These are phyloP conservation scores for Dynastes tityus DNA, from an alignment of 2,888 invertebrate species.

Conservation along the genomic window DNA sequence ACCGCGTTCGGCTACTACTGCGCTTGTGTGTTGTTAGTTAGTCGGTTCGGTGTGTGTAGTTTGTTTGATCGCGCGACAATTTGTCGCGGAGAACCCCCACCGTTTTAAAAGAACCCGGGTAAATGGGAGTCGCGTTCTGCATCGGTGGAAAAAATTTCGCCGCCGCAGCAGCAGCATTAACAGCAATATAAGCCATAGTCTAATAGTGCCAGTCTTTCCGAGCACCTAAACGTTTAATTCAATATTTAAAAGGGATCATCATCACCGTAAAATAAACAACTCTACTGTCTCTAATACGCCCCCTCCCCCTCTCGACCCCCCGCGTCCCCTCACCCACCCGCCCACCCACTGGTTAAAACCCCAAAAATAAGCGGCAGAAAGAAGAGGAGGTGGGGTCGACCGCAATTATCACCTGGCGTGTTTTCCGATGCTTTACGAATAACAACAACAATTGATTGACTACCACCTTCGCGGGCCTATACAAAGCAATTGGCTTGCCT, in stretches of 20 bases:
- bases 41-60: conserved; percentile 58
- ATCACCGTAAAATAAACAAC: background rate
- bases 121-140: conserved; percentile 69
- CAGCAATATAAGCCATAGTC: background rate
- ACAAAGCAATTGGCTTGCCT: background rate
- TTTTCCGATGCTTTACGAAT: conserved; percentile 49
- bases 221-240: too few species aligned
- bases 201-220: background rate
- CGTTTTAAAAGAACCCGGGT: conserved; percentile 70
- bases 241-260: background rate
- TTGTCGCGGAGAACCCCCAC: conserved; percentile 63
- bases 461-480: background rate
- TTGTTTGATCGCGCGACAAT: conserved; percentile 68
- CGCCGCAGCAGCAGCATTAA: background rate
- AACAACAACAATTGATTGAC: conserved; percentile 33
- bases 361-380: conserved; percentile 73
- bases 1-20: conserved; percentile 63
- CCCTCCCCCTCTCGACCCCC: conserved; percentile 72
- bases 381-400: conserved; percentile 73
- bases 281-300: conserved; percentile 49
- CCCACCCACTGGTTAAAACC: conserved; percentile 76
- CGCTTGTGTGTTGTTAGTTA: conserved; percentile 66
- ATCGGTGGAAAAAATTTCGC: conserved; percentile 68
- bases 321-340: conserved; percentile 71
- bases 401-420: conserved; percentile 71